A percentile compares a stretch with the other conserved stretches of the same genome.
Evolutionary conservation across 1,140 invertebrate species (phyloP).

Genomic region (Papilio dardanus): DNA sequence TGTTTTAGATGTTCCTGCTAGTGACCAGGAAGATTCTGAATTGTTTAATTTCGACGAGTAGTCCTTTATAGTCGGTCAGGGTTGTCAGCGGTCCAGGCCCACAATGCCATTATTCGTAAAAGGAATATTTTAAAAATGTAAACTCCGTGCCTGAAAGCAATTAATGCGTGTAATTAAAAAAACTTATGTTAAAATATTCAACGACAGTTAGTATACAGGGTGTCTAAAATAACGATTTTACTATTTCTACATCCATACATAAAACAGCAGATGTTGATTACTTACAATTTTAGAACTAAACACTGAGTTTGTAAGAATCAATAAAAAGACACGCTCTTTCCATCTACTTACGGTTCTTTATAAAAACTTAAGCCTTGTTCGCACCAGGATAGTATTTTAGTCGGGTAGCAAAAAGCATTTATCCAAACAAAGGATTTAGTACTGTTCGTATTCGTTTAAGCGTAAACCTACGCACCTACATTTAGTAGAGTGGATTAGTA

Average conservation of each 20-base stretch:
- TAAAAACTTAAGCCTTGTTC: too few species aligned
- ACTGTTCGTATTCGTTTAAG: too few species aligned
- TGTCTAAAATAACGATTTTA: not conserved
- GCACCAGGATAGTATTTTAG: too few species aligned
- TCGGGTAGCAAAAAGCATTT: too few species aligned
- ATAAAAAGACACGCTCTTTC: too few species aligned
- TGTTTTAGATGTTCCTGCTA: not conserved
- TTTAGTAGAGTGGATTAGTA: too few species aligned
- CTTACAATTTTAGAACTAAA: too few species aligned
- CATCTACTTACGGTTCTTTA: too few species aligned
- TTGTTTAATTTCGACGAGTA: not conserved
- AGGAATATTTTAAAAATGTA: slow-evolving; percentile 4
- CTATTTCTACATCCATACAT: not conserved
- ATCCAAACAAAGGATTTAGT: too few species aligned
- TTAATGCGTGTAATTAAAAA: not conserved
- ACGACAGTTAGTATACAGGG: not conserved
- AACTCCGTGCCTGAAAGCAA: not conserved
- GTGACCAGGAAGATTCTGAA: not conserved
- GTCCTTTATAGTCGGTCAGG: not conserved
- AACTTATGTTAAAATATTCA: not conserved
- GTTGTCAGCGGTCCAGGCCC: not conserved
- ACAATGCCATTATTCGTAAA: not conserved
- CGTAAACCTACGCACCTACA: too few species aligned
- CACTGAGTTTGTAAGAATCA: too few species aligned
- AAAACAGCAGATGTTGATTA: too few species aligned